Evolutionary conservation across 2,113 vertebrate species (phyloP).

Genomic region (Prochilodus magdalenae): DNA sequence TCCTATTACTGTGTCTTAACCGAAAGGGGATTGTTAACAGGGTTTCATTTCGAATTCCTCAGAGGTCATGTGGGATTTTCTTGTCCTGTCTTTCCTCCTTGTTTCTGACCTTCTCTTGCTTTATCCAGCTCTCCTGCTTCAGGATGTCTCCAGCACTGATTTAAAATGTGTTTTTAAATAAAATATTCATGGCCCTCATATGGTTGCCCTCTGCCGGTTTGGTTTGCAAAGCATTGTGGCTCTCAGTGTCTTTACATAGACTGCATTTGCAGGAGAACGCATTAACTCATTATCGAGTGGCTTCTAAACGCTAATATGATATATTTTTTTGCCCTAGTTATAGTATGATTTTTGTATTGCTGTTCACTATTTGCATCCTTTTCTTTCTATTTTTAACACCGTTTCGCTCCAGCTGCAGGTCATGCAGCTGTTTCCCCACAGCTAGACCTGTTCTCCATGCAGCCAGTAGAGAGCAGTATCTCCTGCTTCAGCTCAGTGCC

Average conservation of each 20-base stretch:
- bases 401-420: slow-evolving; percentile 89
- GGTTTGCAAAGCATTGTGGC: neutral
- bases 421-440: slow-evolving; percentile 83
- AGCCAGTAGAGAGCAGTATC: slow-evolving; percentile 80
- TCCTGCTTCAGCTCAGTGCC: slow-evolving; percentile 68
- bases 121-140: neutral
- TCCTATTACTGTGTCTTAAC: neutral
- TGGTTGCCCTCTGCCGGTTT: neutral
- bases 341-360: neutral
- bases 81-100: slow-evolving; percentile 46
- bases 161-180: neutral
- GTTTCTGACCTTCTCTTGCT: slow-evolving; percentile 50
- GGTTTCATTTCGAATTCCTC: neutral
- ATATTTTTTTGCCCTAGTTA: neutral
- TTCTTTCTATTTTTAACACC: slow-evolving; percentile 87
- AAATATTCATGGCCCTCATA: neutral
- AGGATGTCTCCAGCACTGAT: neutral
- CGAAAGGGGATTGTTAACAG: neutral
- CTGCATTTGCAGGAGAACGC: neutral
- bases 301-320: neutral
- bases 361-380: slow-evolving; percentile 62
- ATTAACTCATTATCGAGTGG: too few relatives aligned
- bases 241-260: neutral
- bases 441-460: slow-evolving; percentile 96
- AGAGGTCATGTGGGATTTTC: neutral